Evolutionary conservation across 2,113 vertebrate genomes (phyloP).

Genomic region (Siphamia tubifer): DNA sequence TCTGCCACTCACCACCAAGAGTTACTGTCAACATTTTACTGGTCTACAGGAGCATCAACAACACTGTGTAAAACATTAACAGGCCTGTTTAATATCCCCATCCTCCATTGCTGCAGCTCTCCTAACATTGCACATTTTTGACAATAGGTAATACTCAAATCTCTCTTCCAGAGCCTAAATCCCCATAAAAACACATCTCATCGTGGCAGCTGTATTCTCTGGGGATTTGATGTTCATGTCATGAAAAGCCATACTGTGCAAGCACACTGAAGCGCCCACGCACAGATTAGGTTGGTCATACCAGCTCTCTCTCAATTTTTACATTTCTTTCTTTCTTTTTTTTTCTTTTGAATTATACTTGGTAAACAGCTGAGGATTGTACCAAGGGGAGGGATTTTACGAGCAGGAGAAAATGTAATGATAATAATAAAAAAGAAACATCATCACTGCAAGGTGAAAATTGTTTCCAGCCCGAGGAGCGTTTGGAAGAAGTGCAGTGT

Average conservation of each 20-base stretch:
- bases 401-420: constrained; percentile 26
- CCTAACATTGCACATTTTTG: constrained; percentile 53
- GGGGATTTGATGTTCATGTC: constrained; percentile 69
- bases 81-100: constrained; percentile 61
- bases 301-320: constrained; percentile 38
- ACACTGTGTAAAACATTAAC: constrained; percentile 72
- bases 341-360: constrained; percentile 47
- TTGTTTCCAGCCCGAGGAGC: constrained; percentile 24
- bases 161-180: constrained; percentile 69
- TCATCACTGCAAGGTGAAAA: constrained; percentile 24
- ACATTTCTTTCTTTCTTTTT: constrained; percentile 24
- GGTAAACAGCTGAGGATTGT: constrained; percentile 58
- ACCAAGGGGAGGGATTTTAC: constrained; percentile 31
- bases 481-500: background rate
- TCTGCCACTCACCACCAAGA: constrained; percentile 34
- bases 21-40: constrained; percentile 52
- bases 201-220: constrained; percentile 64
- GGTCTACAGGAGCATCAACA: constrained; percentile 53
- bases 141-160: constrained; percentile 70
- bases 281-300: constrained; percentile 69
- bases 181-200: constrained; percentile 69
- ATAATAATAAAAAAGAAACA: constrained; percentile 24
- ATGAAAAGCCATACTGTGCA: constrained; percentile 61
- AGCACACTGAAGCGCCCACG: constrained; percentile 61
- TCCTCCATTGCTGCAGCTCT: constrained; percentile 39